Evolutionary conservation across 2,888 invertebrate genomes (phyloP).

Genomic region (Leucania comma): DNA sequence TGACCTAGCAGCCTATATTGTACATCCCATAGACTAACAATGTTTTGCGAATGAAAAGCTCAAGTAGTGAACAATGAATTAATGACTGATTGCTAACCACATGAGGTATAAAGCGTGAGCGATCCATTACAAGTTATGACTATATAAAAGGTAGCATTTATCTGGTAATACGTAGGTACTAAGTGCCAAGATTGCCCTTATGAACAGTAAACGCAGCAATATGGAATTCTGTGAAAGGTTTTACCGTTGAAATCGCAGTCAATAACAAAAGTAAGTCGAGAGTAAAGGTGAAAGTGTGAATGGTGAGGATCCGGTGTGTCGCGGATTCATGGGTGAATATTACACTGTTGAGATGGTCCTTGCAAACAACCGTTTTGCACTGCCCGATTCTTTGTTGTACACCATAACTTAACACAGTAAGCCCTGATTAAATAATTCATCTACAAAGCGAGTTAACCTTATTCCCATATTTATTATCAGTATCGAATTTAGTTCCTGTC

Average conservation of each 20-base stretch:
- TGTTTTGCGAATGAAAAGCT: slow-evolving; percentile 21
- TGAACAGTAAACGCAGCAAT: slow-evolving; percentile 42
- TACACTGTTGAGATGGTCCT: slow-evolving; percentile 27
- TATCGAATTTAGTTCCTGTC: too few relatives aligned
- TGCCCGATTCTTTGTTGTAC: not conserved
- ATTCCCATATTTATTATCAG: too few relatives aligned
- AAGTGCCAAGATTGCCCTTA: slow-evolving; percentile 52
- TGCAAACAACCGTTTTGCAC: slow-evolving; percentile 26
- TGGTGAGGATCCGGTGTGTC: slow-evolving; percentile 45
- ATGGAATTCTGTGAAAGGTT: slow-evolving; percentile 48
- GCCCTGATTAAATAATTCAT: too few relatives aligned
- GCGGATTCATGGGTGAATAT: slow-evolving; percentile 45
- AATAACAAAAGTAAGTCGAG: slow-evolving; percentile 58
- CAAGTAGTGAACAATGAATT: slow-evolving; percentile 11
- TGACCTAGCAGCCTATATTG: slow-evolving; percentile 11
- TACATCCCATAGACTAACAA: not conserved
- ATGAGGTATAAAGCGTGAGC: slow-evolving; percentile 32
- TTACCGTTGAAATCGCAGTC: slow-evolving; percentile 59
- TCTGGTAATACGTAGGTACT: slow-evolving; percentile 38
- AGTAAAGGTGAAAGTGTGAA: slow-evolving; percentile 59
- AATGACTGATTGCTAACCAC: slow-evolving; percentile 36
- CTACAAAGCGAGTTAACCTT: too few relatives aligned
- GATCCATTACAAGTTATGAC: slow-evolving; percentile 46
- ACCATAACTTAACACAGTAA: too few relatives aligned
- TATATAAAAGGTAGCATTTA: slow-evolving; percentile 48